Base-by-base conservation (phyloP, 2,113 vertebrate genomes). In the Agelaius tricolor region DNA sequence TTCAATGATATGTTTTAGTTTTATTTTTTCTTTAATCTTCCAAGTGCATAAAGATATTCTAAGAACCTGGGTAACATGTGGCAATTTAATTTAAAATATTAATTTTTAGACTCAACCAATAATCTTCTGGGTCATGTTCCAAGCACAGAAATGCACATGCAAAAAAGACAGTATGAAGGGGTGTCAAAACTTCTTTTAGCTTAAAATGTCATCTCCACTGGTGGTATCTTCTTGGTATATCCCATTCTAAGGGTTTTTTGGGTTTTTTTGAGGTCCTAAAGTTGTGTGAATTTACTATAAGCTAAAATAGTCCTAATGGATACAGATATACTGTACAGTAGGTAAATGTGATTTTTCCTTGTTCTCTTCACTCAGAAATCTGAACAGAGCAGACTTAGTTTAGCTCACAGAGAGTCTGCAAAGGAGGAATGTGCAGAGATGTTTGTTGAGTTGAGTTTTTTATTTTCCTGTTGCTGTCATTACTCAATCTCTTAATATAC, bases 231-330 rank as follows among this genome's bases (percentile, higher is more conserved):
- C 71, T 80, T 24, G 16, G 4, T 84, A 75, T 74, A 57, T 67
- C 21, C 3, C 31, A 16, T 37, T 66, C 77, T 30, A 76, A 85
- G 17, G 1, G 2, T 0, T 1, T 57, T 66, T 84, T 28, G 2
- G 33, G 18, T 76, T 21, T 54, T 55, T 33, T 21, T 55, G 93
- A 92, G 74, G 43, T 47, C 16, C 28, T 87, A 27, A 96, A 94
- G 41, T 91, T 96, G 81, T 93, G 66, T 87, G 55, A 87, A 47
- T 86, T 89, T 94, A 35, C 69, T 96, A 46, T 59, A 83, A 89
- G 59, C 86, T 69, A 84, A 94, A 69, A 37, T 43, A 68, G 33
- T 54, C 74, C 67, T 90, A 72, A 84, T 37, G 76, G 83, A 94
- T 84, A 65, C 41, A 69, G 61, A 66, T 39, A 89, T 84, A 46